Base-by-base conservation (phyloP, 2,797 vertebrate species). In the Eulemur albifrons region DNA sequence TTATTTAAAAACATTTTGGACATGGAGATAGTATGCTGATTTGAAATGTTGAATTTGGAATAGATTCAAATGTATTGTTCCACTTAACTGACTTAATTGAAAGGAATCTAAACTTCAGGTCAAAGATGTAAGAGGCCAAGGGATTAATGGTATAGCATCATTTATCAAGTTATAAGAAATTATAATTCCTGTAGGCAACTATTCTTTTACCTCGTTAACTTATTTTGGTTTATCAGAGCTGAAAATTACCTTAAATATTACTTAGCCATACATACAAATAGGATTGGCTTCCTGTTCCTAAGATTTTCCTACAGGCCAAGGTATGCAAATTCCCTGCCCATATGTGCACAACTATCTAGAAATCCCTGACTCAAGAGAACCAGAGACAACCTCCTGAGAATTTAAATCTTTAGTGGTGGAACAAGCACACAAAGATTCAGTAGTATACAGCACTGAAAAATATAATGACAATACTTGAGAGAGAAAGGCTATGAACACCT, bases 211-310 rank as follows among this genome's bases (percentile, higher is more conserved):
- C 20, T 48, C 90, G 65, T 95, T 88, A 81, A 83, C 17, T 38
- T 91, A n/a, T 84, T 96, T 80, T 84, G 18, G 7, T 72, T 81
- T 94, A 72, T 57, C 45, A 65, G 57, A 63, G 59, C 40, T 76
- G 52, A 84, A 94, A 80, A 76, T 67, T n/a, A 90, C 17, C 38
- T 95, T 75, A 90, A 94, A 43, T 80, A 79, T 90, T n/a, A 88
- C 2, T 76, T 84, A 3, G 4, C 48, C 73, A 50, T 76, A 89
- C 5, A 72, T 77, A 85, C 35, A 80, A 79, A 95, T 18, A 32
- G 45, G 35, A 57, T 75, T 96, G 76, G 2, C 50, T 2, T 96
- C 27, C 65, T 80, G 0, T 27, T 83, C 20, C 43, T 48, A 77
- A 85, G 32, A 88, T 72, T 69, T 90, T 90, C 48, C 17, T 25